Conservation (phyloP, 2,888 invertebrate genomes). For the Dioctria rufipes region DNA sequence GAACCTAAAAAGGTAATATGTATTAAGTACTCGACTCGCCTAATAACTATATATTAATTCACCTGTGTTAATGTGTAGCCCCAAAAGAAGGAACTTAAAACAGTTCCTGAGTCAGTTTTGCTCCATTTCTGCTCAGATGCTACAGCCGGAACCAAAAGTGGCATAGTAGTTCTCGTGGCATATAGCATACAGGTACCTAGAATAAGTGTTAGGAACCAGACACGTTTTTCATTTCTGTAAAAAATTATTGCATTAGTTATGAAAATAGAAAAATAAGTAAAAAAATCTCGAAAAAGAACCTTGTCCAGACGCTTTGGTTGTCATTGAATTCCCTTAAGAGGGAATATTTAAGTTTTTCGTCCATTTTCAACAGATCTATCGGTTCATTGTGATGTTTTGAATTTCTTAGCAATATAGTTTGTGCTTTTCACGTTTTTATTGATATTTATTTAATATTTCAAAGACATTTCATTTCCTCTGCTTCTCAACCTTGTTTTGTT, state of each 20-base stretch:
- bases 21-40: background rate
- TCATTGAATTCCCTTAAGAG: conserved; percentile 70
- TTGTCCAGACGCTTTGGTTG: conserved; percentile 69
- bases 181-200: conserved; percentile 78
- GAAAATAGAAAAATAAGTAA: background rate
- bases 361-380: conserved; percentile 61
- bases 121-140: conserved; percentile 78
- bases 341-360: conserved; percentile 70
- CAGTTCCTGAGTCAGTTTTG: conserved; percentile 79
- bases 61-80: conserved; percentile 80
- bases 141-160: conserved; percentile 77
- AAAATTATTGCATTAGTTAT: background rate
- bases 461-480: background rate
- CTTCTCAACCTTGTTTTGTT: background rate
- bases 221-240: conserved; percentile 73
- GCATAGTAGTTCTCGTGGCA: conserved; percentile 78
- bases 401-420: background rate
- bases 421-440: background rate
- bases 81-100: conserved; percentile 82
- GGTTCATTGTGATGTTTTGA: background rate
- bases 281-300: conserved; percentile 61
- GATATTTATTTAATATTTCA: background rate
- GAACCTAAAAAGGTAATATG: conserved; percentile 63
- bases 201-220: conserved; percentile 76
- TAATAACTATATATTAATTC: background rate